Evolutionary conservation across 1,140 invertebrate species (phyloP).

Genomic region (Oryctes rhinoceros): DNA sequence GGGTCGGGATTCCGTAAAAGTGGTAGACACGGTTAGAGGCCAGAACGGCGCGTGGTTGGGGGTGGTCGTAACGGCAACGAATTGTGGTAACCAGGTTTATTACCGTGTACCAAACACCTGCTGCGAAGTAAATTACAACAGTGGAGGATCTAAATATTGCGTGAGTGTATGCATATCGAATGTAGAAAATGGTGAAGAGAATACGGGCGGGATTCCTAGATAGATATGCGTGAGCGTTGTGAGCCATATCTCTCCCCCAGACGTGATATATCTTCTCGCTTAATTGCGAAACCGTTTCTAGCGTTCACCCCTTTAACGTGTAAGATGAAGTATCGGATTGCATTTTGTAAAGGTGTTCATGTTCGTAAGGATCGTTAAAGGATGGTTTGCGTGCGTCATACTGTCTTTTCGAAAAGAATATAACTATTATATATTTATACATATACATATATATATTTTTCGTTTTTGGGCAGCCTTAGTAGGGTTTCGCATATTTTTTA

Average conservation of each 20-base stretch:
- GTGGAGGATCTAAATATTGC: constrained; percentile 49
- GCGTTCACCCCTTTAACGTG: not conserved
- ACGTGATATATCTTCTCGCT: constrained; percentile 14
- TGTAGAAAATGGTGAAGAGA: constrained; percentile 32
- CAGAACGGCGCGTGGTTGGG: not conserved
- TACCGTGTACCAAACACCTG: constrained; percentile 47
- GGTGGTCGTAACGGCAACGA: constrained; percentile 18
- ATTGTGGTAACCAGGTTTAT: constrained; percentile 41
- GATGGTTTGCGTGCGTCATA: not conserved
- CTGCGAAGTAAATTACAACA: constrained; percentile 49
- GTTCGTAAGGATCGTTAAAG: not conserved
- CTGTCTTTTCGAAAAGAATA: not conserved
- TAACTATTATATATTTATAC: not conserved
- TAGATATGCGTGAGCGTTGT: constrained; percentile 19
- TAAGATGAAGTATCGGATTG: constrained; percentile 23
- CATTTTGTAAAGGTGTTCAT: not conserved
- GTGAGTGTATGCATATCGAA: constrained; percentile 50
- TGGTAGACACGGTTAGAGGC: constrained; percentile 17
- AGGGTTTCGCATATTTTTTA: too few relatives aligned
- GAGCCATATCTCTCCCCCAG: not conserved
- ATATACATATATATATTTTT: too few relatives aligned
- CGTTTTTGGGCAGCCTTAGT: too few relatives aligned
- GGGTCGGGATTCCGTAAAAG: constrained; percentile 24
- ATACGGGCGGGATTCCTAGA: constrained; percentile 1
- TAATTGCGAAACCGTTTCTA: constrained; percentile 22